phyloP scores from a whole-genome alignment of 2,888 invertebrate genomes.

The Orgyia antiqua region DNA sequence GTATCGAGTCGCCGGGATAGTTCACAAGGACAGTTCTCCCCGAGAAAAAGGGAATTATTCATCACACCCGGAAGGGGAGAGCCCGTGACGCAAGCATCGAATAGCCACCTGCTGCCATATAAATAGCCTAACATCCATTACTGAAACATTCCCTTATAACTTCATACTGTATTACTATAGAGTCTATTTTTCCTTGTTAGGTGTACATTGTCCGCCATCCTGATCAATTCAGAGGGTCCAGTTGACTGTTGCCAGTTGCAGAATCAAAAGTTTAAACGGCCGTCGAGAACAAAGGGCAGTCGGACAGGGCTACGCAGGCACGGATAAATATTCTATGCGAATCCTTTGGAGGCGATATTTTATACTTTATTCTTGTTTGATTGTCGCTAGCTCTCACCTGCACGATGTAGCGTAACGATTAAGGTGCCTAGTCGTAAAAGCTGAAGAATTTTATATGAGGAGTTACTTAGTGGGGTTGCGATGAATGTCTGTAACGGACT shows the following conservation, averaged over 20 bases:
- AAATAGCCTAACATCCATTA: slow-evolving; percentile 36
- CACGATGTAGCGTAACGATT: slow-evolving; percentile 51
- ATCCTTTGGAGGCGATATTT: slow-evolving; percentile 76
- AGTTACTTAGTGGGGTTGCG: slow-evolving; percentile 27
- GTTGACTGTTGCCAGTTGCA: slow-evolving; percentile 76
- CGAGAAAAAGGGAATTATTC: slow-evolving; percentile 77
- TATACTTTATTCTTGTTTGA: slow-evolving; percentile 63
- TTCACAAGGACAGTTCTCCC: slow-evolving; percentile 73
- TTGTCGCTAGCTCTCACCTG: slow-evolving; percentile 66
- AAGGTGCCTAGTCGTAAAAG: slow-evolving; percentile 29
- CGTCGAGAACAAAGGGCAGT: slow-evolving; percentile 69
- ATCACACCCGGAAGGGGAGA: slow-evolving; percentile 79
- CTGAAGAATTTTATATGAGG: slow-evolving; percentile 38
- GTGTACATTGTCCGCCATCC: slow-evolving; percentile 31
- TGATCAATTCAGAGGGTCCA: slow-evolving; percentile 66
- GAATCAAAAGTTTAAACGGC: slow-evolving; percentile 78
- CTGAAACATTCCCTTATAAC: slow-evolving; percentile 11
- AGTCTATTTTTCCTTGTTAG: slow-evolving; percentile 23
- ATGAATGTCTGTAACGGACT: slow-evolving; percentile 33
- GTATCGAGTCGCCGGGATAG: slow-evolving; percentile 72
- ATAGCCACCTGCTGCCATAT: slow-evolving; percentile 54
- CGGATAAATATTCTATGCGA: slow-evolving; percentile 77
- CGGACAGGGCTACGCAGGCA: slow-evolving; percentile 61
- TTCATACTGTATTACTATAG: slow-evolving; percentile 20
- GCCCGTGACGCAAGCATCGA: slow-evolving; percentile 74